These are phyloP conservation scores for Gonatopus flavifemur DNA, from an alignment of 1,140 invertebrate genomes.

Conservation along the genomic window DNA sequence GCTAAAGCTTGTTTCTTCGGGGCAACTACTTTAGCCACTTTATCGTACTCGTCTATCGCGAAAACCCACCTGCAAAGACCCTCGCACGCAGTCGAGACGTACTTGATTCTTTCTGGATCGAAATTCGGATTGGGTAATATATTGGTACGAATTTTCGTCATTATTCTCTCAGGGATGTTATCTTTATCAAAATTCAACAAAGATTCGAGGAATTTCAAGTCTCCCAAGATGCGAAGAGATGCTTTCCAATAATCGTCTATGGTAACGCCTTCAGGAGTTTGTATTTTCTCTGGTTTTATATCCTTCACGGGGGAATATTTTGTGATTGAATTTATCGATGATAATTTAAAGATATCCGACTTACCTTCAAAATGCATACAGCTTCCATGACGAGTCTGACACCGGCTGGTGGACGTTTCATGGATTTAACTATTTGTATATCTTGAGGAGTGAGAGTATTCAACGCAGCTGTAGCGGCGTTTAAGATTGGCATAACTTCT, in stretches of 20 bases:
- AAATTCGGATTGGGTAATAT: slow-evolving; percentile 84
- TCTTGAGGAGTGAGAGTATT: slow-evolving; percentile 91
- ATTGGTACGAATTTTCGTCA: slow-evolving; percentile 78
- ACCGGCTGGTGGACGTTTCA: slow-evolving; percentile 94
- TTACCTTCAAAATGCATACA: slow-evolving; percentile 88
- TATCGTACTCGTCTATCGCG: slow-evolving; percentile 88
- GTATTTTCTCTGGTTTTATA: slow-evolving; percentile 72
- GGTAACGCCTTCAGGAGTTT: slow-evolving; percentile 26
- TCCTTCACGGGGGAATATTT: slow-evolving; percentile 61
- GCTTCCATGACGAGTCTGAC: slow-evolving; percentile 96
- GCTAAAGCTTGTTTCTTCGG: slow-evolving; percentile 81
- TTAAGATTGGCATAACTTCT: slow-evolving; percentile 90
- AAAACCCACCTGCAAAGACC: slow-evolving; percentile 90
- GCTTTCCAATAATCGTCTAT: slow-evolving; percentile 93
- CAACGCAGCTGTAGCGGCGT: slow-evolving; percentile 83
- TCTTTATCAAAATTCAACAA: slow-evolving; percentile 90
- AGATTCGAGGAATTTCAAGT: slow-evolving; percentile 85
- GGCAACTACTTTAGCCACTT: slow-evolving; percentile 87
- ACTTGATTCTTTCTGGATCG: slow-evolving; percentile 86
- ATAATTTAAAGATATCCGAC: slow-evolving; percentile 2
- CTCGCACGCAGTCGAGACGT: slow-evolving; percentile 75
- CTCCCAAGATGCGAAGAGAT: slow-evolving; percentile 85
- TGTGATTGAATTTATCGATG: not conserved
- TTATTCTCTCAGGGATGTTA: slow-evolving; percentile 78
- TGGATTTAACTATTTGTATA: slow-evolving; percentile 93